Evolutionary conservation across 1,140 invertebrate genomes (phyloP).

Genomic region (Paramacrobiotus metropolitanus): DNA sequence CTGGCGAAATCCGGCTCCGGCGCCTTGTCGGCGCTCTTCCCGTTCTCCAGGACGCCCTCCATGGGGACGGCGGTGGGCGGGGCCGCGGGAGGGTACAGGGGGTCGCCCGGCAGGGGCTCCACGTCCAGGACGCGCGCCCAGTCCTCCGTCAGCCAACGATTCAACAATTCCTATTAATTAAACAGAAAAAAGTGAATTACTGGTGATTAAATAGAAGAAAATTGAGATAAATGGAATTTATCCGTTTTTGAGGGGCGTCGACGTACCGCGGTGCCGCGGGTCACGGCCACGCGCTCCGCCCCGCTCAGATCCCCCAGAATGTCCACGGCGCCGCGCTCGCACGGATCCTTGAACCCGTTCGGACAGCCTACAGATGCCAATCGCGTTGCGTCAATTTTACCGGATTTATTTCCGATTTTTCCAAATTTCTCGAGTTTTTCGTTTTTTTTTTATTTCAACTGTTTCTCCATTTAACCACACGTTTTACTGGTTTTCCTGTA

Average conservation of each 20-base stretch:
- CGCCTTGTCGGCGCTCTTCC: no score
- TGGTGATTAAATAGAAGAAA: not conserved
- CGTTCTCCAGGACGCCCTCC: no score
- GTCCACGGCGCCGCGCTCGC: not conserved
- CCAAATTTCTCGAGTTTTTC: no score
- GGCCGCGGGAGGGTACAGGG: not conserved
- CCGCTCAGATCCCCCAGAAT: not conserved
- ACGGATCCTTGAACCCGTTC: conserved; percentile 4
- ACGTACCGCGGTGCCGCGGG: not conserved
- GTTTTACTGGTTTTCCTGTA: not conserved
- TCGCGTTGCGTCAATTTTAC: no score
- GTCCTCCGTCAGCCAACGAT: not conserved
- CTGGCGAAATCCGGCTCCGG: no score
- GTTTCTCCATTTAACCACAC: not conserved
- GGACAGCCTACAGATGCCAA: not conserved
- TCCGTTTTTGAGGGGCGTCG: not conserved
- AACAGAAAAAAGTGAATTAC: not conserved
- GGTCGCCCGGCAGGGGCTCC: not conserved
- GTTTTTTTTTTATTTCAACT: no score
- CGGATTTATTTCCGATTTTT: no score
- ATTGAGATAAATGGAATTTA: not conserved
- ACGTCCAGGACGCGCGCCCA: not conserved
- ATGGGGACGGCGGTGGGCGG: not conserved
- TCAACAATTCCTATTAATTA: not conserved
- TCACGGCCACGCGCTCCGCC: not conserved